Base-by-base conservation (phyloP, 1,140 invertebrate genomes). In the Diachasmimorpha longicaudata region DNA sequence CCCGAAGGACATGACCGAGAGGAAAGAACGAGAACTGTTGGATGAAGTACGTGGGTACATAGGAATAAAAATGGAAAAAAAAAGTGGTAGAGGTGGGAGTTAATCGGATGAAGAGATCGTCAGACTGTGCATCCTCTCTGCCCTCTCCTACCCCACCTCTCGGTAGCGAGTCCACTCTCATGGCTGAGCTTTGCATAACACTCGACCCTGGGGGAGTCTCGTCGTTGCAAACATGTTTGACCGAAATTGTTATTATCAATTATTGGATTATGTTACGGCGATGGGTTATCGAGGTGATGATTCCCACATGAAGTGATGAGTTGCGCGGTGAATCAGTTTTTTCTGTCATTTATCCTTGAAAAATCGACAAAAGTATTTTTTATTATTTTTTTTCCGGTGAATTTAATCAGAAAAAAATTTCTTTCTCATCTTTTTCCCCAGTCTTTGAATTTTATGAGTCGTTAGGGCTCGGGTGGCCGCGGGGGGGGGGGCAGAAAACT, bases 91-190 rank as follows among this genome's bases (percentile, higher is more conserved):
- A 72, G 80, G 79, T 77, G 71, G 78, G 79, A 79, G 77, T 79
- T 85, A 85, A 85, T 85, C 84, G 81, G 84, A 85, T 85, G 77
- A 85, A 81, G 75, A 84, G 84, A 85, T 82, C 84, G 83, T 78
- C 82, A 83, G 80, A 80, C 81, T 82, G 78, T 80, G 79, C 76
- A 80, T 80, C 79, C 79, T 80, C 78, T 78, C 13, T 63, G 23
- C 58, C 23, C 58, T 63, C 58, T 31, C 58, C 52, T 39, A 42
- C 58, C 70, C 44, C 42, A 25, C 68, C 23, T 31, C 31, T 31
- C 31, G 31, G 31, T 6, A 31, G 23, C 46, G 21, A 13, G n/a
- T 66, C 68, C 11, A 70, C 74, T 70, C 74, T 75, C 68, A 42
- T 25, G 39, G 8, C 39, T 42, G 42, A 58, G 58, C 58, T 63